Evolutionary conservation across 2,113 vertebrate genomes (phyloP).

Genomic region (Psilopsiagon aurifrons): DNA sequence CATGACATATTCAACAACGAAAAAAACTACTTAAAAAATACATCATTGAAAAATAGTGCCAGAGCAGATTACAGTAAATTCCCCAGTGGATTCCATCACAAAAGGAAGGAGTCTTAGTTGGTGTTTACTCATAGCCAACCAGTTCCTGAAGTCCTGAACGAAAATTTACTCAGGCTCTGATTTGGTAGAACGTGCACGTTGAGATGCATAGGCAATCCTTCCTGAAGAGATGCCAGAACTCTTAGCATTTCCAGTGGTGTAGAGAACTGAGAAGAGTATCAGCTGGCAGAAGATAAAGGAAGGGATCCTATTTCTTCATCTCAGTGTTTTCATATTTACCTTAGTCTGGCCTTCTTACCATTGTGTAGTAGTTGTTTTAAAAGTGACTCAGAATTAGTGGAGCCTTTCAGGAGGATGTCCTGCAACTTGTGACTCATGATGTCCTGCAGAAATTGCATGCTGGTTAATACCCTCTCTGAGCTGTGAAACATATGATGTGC

Average conservation of each 20-base stretch:
- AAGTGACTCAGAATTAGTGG: conserved; percentile 52
- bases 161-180: neutral
- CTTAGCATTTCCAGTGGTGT: neutral
- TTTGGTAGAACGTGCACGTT: neutral
- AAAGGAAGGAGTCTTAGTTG: neutral
- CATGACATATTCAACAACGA: neutral
- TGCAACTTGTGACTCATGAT: conserved; percentile 36
- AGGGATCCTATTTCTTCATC: neutral
- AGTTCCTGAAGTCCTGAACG: neutral
- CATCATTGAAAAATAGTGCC: neutral
- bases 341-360: neutral
- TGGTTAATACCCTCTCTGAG: neutral
- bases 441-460: conserved; percentile 24
- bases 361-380: conserved; percentile 37
- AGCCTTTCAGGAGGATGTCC: conserved; percentile 24
- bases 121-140: neutral
- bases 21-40: neutral
- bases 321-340: conserved; percentile 12
- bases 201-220: neutral
- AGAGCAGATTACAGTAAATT: neutral
- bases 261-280: neutral
- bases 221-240: neutral
- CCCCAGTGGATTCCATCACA: neutral
- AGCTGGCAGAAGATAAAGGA: neutral
- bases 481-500: neutral